These are phyloP conservation scores for Trichonephila inaurata DNA, from an alignment of 1,140 invertebrate genomes.

Conservation along the genomic window DNA sequence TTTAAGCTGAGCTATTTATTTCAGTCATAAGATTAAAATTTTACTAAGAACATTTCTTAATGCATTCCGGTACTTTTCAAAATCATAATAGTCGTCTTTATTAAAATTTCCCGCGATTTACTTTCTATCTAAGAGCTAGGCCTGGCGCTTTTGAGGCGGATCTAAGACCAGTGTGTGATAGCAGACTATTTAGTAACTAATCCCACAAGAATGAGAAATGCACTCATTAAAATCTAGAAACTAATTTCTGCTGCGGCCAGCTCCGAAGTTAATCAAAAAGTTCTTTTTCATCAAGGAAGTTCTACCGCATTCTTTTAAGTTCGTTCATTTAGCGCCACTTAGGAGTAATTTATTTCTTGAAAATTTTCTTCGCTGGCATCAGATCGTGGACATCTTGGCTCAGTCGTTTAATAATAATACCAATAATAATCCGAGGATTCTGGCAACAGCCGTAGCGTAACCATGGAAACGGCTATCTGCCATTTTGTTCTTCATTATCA, in stretches of 20 bases:
- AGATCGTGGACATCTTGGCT: conserved; percentile 62
- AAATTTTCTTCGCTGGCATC: conserved; percentile 66
- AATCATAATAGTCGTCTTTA: conserved; percentile 43
- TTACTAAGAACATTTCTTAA: background rate
- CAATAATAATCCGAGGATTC: conserved; percentile 67
- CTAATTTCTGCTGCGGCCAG: conserved; percentile 72
- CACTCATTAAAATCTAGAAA: conserved; percentile 74
- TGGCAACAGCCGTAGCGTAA: conserved; percentile 64
- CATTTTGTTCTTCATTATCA: conserved; percentile 75
- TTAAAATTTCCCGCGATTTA: conserved; percentile 63
- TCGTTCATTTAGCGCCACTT: conserved; percentile 73
- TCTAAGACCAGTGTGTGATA: conserved; percentile 24
- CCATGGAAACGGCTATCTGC: conserved; percentile 64
- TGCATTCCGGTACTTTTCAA: background rate
- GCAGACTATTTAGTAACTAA: conserved; percentile 65
- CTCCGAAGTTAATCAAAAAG: conserved; percentile 74
- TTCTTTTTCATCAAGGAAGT: conserved; percentile 57
- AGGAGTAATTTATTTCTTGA: conserved; percentile 73
- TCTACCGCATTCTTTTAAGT: conserved; percentile 71
- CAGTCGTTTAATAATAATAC: conserved; percentile 71
- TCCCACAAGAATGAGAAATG: conserved; percentile 66
- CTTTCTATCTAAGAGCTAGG: background rate
- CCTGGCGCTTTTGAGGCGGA: background rate
- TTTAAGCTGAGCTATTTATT: background rate
- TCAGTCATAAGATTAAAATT: conserved; percentile 28